Evolutionary conservation across 2,113 vertebrate species (phyloP).

Genomic region (Typhlomys cinereus): DNA sequence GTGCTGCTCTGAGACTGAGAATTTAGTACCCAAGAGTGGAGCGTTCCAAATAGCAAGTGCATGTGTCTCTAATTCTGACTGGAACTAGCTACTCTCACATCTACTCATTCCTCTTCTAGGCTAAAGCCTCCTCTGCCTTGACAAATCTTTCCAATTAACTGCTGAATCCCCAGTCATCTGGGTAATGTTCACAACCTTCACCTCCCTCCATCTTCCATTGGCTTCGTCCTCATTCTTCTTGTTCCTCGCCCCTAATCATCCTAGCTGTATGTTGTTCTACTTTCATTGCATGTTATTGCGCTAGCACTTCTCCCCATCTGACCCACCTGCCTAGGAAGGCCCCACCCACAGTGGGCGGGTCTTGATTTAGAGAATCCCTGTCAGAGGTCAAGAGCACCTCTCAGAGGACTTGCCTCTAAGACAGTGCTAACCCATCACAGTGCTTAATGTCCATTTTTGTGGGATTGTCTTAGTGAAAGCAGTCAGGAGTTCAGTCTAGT

Average conservation of each 20-base stretch:
- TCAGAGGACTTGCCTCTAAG: no score
- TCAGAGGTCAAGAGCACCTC: no score
- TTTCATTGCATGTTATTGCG: no score
- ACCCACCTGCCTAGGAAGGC: no score
- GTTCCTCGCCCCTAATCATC: background rate
- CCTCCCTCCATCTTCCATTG: background rate
- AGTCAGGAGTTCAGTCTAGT: background rate
- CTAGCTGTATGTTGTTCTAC: no score
- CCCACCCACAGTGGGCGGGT: no score
- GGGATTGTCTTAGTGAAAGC: slow-evolving; percentile 5
- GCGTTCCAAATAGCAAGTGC: background rate
- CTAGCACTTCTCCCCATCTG: no score
- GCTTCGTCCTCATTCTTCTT: background rate
- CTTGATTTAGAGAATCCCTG: no score
- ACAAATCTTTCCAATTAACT: slow-evolving; percentile 22
- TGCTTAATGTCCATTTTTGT: background rate
- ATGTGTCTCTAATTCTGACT: background rate
- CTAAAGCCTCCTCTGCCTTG: background rate
- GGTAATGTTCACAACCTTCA: background rate
- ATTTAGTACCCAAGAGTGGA: no score
- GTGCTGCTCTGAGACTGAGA: no score
- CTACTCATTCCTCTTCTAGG: background rate
- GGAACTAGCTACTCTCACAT: background rate
- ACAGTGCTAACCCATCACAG: no score
- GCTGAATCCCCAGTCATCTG: background rate